Percentiles rank a stretch among this genome's conserved stretches.
phyloP scores from a whole-genome alignment of 2,797 vertebrate genomes.

The Clamator glandarius region DNA sequence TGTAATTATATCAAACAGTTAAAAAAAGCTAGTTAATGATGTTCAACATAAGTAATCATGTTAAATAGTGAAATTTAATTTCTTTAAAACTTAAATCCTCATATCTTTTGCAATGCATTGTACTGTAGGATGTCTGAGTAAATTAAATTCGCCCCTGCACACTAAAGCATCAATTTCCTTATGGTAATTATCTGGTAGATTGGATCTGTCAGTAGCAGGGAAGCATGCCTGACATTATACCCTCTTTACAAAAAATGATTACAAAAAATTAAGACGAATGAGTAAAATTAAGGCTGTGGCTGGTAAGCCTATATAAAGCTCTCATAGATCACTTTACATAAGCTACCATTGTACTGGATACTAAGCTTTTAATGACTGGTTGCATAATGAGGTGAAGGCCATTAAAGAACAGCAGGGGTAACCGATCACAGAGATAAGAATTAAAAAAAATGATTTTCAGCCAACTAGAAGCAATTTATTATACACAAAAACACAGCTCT shows the following conservation, averaged over 20 bases:
- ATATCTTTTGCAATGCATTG: slow-evolving; percentile 99
- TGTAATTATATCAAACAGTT: slow-evolving; percentile 96
- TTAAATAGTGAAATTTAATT: slow-evolving; percentile 99
- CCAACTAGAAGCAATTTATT: slow-evolving; percentile 82
- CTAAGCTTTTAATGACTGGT: slow-evolving; percentile 91
- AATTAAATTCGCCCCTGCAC: slow-evolving; percentile 99
- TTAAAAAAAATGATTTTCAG: slow-evolving; percentile 79
- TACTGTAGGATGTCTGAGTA: slow-evolving; percentile 97
- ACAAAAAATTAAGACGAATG: slow-evolving; percentile 98
- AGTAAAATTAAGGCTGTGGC: slow-evolving; percentile 95
- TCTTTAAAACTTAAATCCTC: slow-evolving; percentile 92
- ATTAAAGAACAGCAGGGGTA: slow-evolving; percentile 80
- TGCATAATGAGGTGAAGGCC: slow-evolving; percentile 89
- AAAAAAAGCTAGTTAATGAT: slow-evolving; percentile 89
- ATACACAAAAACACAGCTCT: slow-evolving; percentile 76
- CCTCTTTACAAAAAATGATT: slow-evolving; percentile 97
- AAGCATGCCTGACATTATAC: slow-evolving; percentile 99
- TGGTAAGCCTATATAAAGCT: slow-evolving; percentile 90
- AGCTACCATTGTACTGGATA: slow-evolving; percentile 88
- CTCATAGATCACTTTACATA: slow-evolving; percentile 91
- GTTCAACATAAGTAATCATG: slow-evolving; percentile 97
- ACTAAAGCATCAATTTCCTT: slow-evolving; percentile 99
- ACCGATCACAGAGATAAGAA: slow-evolving; percentile 80
- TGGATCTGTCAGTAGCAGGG: slow-evolving; percentile 98
- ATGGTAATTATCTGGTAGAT: slow-evolving; percentile 99